These are phyloP conservation scores for Psephotus haematonotus DNA, from an alignment of 2,113 vertebrate species.

Conservation along the genomic window DNA sequence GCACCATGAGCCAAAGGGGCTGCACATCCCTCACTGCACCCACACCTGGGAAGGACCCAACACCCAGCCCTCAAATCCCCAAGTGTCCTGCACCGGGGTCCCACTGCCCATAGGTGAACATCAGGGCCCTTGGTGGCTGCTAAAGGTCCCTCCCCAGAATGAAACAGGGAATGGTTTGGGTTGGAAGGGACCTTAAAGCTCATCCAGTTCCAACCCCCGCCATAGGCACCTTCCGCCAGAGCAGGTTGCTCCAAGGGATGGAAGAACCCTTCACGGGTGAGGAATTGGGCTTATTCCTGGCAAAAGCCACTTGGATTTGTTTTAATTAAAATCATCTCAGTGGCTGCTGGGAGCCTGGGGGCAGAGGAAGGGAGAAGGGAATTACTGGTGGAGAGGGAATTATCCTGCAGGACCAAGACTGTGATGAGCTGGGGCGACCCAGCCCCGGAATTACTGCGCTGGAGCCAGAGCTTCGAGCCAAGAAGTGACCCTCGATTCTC, in stretches of 20 bases:
- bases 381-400: background rate
- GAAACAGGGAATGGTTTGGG: background rate
- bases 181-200: background rate
- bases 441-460: background rate
- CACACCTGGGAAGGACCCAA: fast-evolving
- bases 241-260: background rate
- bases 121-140: background rate
- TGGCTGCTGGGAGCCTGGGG: background rate
- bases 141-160: background rate
- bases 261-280: background rate
- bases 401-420: fast-evolving
- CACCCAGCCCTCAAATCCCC: background rate
- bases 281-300: background rate
- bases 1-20: background rate
- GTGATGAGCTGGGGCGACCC: fast-evolving
- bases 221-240: background rate
- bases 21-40: fast-evolving
- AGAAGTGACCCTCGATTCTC: background rate
- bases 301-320: background rate
- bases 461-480: background rate
- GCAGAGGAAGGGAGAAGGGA: background rate
- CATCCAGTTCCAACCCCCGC: background rate
- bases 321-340: background rate
- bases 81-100: background rate
- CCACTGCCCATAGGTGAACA: fast-evolving